Evolutionary conservation across 2,888 invertebrate species (phyloP).

Genomic region (Heteromurus nitidus): DNA sequence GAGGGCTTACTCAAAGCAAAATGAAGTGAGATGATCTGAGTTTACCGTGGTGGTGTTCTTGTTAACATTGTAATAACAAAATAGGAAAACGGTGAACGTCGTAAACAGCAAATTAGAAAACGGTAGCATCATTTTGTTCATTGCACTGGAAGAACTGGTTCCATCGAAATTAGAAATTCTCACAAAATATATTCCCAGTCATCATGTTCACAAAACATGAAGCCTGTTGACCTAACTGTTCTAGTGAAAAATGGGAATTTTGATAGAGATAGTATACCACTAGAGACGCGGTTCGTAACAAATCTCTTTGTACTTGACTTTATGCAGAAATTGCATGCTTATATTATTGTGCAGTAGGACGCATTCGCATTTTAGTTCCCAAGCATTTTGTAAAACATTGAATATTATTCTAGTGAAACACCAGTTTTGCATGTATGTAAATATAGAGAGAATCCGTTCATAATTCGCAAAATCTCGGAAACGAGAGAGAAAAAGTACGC

Average conservation of each 20-base stretch:
- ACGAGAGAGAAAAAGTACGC: no score
- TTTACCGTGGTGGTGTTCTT: no score
- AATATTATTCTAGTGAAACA: no score
- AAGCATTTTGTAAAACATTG: no score
- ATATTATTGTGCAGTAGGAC: no score
- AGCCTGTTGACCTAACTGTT: conserved; percentile 30
- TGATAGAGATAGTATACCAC: no score
- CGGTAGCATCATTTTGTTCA: conserved; percentile 37
- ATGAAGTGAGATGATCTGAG: no score
- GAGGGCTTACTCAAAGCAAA: conserved; percentile 12
- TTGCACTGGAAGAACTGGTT: conserved; percentile 63
- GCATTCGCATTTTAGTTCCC: no score
- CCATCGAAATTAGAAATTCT: conserved; percentile 13
- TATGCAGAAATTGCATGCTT: no score
- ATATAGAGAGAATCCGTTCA: conserved; percentile 16
- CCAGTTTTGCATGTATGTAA: conserved; percentile 27
- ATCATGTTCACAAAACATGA: neutral
- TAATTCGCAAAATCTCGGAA: conserved; percentile 28
- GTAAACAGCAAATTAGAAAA: conserved; percentile 31
- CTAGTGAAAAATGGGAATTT: conserved; percentile 21
- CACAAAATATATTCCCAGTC: conserved; percentile 3
- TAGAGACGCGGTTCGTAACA: no score
- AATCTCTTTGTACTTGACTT: no score
- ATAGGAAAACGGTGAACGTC: conserved; percentile 41
- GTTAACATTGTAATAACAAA: no score